Evolutionary conservation across 2,888 invertebrate species (phyloP), one percentile per base, ranked within the genome.

Genomic region (Alviniconcha strummeri): DNA sequence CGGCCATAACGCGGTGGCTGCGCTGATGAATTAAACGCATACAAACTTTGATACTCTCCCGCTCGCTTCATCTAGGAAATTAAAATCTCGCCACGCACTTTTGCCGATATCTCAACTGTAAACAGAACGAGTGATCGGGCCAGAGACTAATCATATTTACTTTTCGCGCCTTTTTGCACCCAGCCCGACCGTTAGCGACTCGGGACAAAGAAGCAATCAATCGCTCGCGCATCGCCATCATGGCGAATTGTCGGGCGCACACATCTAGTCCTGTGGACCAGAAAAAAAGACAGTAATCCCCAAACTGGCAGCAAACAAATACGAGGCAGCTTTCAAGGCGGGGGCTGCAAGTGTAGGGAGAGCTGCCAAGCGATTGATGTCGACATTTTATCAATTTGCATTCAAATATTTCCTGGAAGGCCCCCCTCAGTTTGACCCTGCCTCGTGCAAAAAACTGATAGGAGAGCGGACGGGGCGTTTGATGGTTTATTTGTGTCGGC

Each of bases 61-160:
- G 72, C 84, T 78, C 86, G 87, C 88, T 88, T 88, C 89, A 88
- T 89, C 88, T 87, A 87, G 88, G 87, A 89, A 89, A 89, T 89
- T 88, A 89, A 88, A 89, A 87, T 86, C 87, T 83, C 85, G 85
- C 85, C 88, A 85, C 87, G 86, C 87, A 84, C 84, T 82, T 83
- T 81, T 81, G 83, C 80, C 75, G 85, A 87, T 85, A 84, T 87
- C 85, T 82, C 85, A 85, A 85, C 87, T 85, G 88, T 87, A 88
- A 89, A 89, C 88, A 88, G 84, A 87, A 84, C 87, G 86, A 84
- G 86, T 86, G 86, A 88, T 87, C 86, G 83, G 84, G 84, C 83
- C 78, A 64, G 82, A 85, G 85, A 86, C 87, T 88, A 88, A 89
- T 89, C 88, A 88, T 88, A 86, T 87, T 88, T 88, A 86, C 86